Evolutionary conservation across 2,888 invertebrate species (phyloP).

Genomic region (Lampropteryx suffumata): DNA sequence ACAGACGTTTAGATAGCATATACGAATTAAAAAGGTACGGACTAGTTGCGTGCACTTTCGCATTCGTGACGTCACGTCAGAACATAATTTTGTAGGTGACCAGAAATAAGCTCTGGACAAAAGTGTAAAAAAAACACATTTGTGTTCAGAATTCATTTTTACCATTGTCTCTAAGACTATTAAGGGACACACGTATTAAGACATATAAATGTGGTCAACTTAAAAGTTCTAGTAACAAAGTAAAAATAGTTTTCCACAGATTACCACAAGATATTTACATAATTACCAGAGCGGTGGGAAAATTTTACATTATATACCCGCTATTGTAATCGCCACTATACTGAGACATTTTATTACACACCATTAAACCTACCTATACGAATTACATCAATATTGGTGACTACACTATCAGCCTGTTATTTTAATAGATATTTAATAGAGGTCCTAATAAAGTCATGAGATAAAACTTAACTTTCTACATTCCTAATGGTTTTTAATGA

Average conservation of each 20-base stretch:
- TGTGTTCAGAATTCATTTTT: constrained; percentile 2
- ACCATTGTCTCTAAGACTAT: constrained; percentile 9
- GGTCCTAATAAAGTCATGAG: constrained; percentile 35
- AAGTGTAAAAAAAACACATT: not conserved
- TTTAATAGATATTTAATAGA: constrained; percentile 26
- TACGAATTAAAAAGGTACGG: too few species aligned
- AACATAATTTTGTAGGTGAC: constrained; percentile 7
- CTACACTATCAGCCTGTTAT: constrained; percentile 38
- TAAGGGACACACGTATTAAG: constrained; percentile 5
- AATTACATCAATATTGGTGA: constrained; percentile 25
- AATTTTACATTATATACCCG: constrained; percentile 60
- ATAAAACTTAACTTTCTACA: constrained; percentile 31
- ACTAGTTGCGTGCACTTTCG: too few species aligned
- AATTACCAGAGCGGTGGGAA: constrained; percentile 71
- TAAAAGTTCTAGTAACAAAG: constrained; percentile 21
- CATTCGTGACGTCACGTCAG: too few species aligned
- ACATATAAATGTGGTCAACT: constrained; percentile 1
- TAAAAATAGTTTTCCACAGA: constrained; percentile 22
- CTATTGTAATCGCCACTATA: constrained; percentile 59
- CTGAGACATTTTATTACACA: constrained; percentile 50
- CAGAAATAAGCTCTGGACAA: not conserved
- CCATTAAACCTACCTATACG: constrained; percentile 23
- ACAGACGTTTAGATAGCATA: too few species aligned
- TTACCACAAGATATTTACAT: constrained; percentile 52
- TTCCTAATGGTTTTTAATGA: constrained; percentile 18